phyloP scores from a whole-genome alignment of 2,113 vertebrate species.

The Cyphomyrus plagiostoma region DNA sequence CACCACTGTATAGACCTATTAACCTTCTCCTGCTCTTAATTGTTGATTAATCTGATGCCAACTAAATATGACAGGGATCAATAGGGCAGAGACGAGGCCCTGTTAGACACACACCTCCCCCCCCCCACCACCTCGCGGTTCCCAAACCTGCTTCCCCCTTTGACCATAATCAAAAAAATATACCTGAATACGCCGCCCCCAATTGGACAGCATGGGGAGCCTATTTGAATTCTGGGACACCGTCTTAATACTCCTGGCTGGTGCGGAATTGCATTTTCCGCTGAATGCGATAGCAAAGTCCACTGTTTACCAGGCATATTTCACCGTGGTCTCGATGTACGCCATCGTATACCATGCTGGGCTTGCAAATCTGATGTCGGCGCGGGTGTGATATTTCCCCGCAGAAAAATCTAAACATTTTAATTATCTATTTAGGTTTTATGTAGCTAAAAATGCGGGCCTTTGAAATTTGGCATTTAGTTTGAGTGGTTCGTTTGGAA shows the following conservation, averaged over 20 bases:
- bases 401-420: background rate
- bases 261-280: background rate
- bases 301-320: background rate
- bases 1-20: constrained; percentile 16
- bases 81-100: background rate
- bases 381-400: background rate
- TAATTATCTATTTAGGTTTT: background rate
- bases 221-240: background rate
- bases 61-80: constrained; percentile 1
- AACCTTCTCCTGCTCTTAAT: constrained; percentile 16
- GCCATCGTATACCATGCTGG: background rate
- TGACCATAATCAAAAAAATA: background rate
- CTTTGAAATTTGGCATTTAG: background rate
- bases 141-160: background rate
- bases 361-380: background rate
- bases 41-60: constrained; percentile 23
- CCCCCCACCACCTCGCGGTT: background rate
- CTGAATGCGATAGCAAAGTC: background rate
- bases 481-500: background rate
- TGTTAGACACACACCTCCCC: background rate
- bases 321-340: background rate
- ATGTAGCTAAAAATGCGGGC: background rate
- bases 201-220: background rate
- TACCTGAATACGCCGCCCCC: background rate
- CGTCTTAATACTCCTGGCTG: background rate